phyloP scores from a whole-genome alignment of 2,888 invertebrate species.

The Homarus gammarus region DNA sequence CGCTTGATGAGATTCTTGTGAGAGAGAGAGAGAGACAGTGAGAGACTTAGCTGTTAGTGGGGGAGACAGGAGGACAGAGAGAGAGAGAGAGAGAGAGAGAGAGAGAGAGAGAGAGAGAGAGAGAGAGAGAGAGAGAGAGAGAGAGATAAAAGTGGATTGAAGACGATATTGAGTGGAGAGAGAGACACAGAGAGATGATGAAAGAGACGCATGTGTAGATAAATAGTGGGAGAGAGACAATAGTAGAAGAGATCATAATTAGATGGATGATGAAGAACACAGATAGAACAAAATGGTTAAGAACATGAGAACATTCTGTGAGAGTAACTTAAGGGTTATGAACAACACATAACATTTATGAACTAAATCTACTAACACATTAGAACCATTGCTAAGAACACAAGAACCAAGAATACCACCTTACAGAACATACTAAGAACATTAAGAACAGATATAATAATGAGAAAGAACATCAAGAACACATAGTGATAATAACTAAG shows the following conservation, averaged over 20 bases:
- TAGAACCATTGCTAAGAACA: too few species aligned
- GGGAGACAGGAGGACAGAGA: neutral
- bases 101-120: constrained; percentile 33
- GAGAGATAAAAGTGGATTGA: constrained; percentile 8
- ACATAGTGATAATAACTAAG: too few species aligned
- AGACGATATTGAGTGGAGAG: neutral
- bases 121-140: constrained; percentile 21
- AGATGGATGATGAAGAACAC: neutral
- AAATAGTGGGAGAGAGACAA: neutral
- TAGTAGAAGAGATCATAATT: neutral
- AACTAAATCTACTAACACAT: too few species aligned
- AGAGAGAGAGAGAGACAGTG: too few species aligned
- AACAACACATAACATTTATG: too few species aligned
- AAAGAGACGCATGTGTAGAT: too few species aligned
- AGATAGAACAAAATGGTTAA: neutral
- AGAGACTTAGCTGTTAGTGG: neutral
- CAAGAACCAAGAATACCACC: too few species aligned
- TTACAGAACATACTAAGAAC: too few species aligned
- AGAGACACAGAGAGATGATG: neutral
- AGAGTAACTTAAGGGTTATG: too few species aligned
- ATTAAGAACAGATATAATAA: too few species aligned
- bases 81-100: neutral
- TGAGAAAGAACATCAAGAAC: too few species aligned
- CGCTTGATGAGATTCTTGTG: too few species aligned
- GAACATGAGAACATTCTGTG: neutral